Base-by-base conservation (phyloP, 2,888 invertebrate species). In the Nipponacmea schrenckii region DNA sequence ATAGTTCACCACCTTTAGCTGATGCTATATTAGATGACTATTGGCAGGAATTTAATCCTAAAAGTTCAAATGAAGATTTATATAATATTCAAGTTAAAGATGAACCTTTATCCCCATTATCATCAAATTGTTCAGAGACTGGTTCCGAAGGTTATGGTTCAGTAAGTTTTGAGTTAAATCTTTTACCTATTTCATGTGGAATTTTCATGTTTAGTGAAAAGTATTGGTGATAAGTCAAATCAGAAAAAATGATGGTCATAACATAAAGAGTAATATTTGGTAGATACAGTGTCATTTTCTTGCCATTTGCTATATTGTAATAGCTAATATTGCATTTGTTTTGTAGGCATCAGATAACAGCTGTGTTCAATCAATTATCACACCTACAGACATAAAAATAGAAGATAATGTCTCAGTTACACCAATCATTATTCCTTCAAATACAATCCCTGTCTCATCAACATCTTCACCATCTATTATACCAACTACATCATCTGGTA, bases 1-100 rank as follows among this genome's bases (percentile, higher is more conserved):
- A 20, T 56, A 56, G 20, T 56, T 56, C 56, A 10, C 56, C 56
- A 56, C 56, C 56, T 24, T 15, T 56, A 24, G 56, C 24, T 24
- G 56, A 56, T 56, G 20, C 56, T 20, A 56, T 56, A 12, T 50
- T 69, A 14, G 78, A 78, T 70, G 80, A 80, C 48, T 73, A 79
- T 2, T 71, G 80, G 44, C 76, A 79, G 71, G 81, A 83, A 20
- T 77, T 77, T 72, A 82, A 81, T 69, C 81, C 83, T 1, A 82
- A 83, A 72, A 83, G 83, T 74, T 80, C 46, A 8, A 24, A 20
- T 24, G 24, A 24, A 24, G 56, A 24, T 12, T 14, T 56, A 24
- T 56, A 24, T 56, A 24, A 39, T 39, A 63, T 64, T 20, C 27
- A 64, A 63, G 69, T 80, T 20, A 82, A 82, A 64, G 74, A 79